A percentile compares a stretch with the other conserved stretches of the same genome.
Conservation (phyloP, 1,140 invertebrate genomes). For the Probaryconus sp. region DNA sequence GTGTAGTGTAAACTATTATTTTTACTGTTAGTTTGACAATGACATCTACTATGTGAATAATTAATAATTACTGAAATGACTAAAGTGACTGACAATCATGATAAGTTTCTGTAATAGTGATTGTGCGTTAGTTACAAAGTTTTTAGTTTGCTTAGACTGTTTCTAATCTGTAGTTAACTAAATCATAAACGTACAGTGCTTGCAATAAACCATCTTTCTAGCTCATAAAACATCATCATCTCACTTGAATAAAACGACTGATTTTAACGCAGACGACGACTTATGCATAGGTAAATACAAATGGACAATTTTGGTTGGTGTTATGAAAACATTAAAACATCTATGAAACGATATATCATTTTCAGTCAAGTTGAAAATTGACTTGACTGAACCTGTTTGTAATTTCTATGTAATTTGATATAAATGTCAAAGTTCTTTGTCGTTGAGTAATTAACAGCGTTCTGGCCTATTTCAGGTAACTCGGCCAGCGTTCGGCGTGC, state of each 20-base stretch:
- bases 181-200: slow-evolving; percentile 37
- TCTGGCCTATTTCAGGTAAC: slow-evolving; percentile 54
- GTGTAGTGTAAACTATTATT: no score
- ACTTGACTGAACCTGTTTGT: no score
- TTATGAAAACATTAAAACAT: slow-evolving; percentile 53
- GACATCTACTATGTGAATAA: no score
- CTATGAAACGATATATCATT: no score
- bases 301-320: slow-evolving; percentile 58
- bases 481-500: slow-evolving; percentile 26
- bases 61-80: no score
- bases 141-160: no score
- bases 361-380: no score
- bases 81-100: neutral
- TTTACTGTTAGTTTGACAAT: no score
- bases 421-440: neutral
- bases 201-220: slow-evolving; percentile 15
- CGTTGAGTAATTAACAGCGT: slow-evolving; percentile 38
- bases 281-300: slow-evolving; percentile 60
- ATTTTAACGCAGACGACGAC: slow-evolving; percentile 50
- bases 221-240: slow-evolving; percentile 47
- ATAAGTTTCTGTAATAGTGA: neutral
- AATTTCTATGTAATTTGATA: no score
- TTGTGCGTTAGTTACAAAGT: slow-evolving; percentile 1
- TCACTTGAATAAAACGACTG: slow-evolving; percentile 33
- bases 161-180: no score